Evolutionary conservation across 2,113 vertebrate species (phyloP).

Genomic region (Lepus americanus): DNA sequence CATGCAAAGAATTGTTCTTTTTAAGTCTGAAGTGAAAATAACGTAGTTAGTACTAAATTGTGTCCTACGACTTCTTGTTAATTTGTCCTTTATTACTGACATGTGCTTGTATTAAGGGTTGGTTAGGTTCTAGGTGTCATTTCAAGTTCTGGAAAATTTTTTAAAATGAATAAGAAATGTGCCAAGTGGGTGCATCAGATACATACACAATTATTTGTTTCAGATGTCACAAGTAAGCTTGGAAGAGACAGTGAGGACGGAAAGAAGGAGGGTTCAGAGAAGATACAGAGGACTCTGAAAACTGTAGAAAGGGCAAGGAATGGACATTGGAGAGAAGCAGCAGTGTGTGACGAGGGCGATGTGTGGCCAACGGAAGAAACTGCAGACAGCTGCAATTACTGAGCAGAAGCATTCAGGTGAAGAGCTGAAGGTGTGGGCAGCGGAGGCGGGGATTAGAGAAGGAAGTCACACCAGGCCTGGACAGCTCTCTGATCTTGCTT

Average conservation of each 20-base stretch:
- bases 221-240: background rate
- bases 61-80: background rate
- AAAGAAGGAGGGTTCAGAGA: background rate
- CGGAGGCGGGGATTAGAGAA: background rate
- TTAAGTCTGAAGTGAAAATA: constrained; percentile 25
- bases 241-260: background rate
- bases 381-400: background rate
- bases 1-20: background rate
- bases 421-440: background rate
- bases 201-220: background rate
- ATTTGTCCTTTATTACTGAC: background rate
- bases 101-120: background rate
- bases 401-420: background rate
- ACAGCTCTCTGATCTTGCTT: background rate
- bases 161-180: background rate
- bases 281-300: background rate
- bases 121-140: background rate
- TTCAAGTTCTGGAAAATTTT: background rate
- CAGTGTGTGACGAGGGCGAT: background rate
- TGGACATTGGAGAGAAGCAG: background rate
- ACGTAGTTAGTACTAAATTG: background rate
- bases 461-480: background rate
- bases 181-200: background rate
- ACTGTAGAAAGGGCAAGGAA: background rate
- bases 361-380: background rate